phyloP scores from a whole-genome alignment of 1,140 invertebrate genomes.

The Chionoecetes opilio region DNA sequence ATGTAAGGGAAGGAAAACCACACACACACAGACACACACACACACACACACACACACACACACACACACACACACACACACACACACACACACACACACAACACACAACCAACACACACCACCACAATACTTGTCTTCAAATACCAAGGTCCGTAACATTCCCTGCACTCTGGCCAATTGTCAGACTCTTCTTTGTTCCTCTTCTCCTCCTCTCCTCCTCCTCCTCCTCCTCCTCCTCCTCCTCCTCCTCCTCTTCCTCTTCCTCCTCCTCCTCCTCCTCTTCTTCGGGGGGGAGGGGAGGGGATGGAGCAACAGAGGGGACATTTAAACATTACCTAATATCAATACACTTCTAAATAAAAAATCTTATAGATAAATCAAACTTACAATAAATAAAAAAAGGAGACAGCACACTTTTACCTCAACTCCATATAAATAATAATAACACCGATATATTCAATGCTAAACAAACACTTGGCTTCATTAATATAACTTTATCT shows the following conservation, averaged over 20 bases:
- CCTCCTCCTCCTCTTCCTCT: constrained; percentile 15
- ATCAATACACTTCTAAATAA: no score
- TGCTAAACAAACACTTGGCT: no score
- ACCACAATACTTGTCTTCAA: no score
- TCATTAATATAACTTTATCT: no score
- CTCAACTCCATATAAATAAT: no score
- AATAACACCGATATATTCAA: no score
- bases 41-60: constrained; percentile 51
- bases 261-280: not conserved
- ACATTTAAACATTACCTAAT: no score
- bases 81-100: constrained; percentile 49
- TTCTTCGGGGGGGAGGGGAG: no score
- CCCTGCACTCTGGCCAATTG: not conserved
- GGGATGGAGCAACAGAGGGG: no score
- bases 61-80: constrained; percentile 50
- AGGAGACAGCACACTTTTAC: not conserved
- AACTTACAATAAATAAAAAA: not conserved
- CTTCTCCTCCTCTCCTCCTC: not conserved
- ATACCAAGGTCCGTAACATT: not conserved
- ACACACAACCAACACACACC: no score
- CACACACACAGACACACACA: not conserved
- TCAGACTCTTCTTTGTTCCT: not conserved
- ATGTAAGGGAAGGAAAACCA: not conserved
- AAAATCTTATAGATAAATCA: not conserved
- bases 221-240: not conserved